phyloP scores from a whole-genome alignment of 1,140 invertebrate genomes.

The Mizuhopecten yessoensis region DNA sequence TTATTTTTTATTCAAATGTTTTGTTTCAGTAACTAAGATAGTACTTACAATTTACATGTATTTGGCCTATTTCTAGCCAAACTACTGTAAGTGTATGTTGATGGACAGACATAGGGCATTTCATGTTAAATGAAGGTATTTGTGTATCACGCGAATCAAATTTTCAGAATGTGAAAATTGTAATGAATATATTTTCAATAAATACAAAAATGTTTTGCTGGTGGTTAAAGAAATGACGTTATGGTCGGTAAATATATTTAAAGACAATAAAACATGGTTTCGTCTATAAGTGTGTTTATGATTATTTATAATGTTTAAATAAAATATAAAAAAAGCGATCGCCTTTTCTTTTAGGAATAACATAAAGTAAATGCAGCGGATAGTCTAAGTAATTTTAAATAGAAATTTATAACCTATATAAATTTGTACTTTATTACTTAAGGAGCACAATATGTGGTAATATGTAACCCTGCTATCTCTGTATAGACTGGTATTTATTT shows the following conservation, averaged over 20 bases:
- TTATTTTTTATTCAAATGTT: background rate
- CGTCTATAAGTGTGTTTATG: background rate
- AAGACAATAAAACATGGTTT: background rate
- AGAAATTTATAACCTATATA: no score
- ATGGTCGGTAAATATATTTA: background rate
- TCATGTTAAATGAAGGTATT: background rate
- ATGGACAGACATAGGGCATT: background rate
- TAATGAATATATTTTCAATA: background rate
- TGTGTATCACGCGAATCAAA: background rate
- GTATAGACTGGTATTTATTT: no score
- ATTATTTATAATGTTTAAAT: no score
- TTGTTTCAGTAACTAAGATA: no score
- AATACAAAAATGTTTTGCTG: background rate
- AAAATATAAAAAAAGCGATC: no score
- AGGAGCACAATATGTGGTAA: no score
- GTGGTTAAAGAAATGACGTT: background rate
- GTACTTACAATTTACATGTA: background rate
- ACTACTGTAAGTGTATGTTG: background rate
- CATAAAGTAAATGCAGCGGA: no score
- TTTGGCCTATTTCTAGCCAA: no score
- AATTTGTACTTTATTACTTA: no score
- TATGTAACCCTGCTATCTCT: no score
- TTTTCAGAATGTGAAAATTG: background rate
- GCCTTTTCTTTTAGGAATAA: no score
- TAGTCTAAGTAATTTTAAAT: no score